These are phyloP conservation scores for Scytalopus superciliaris DNA, from an alignment of 2,113 vertebrate genomes.

Conservation along the genomic window DNA sequence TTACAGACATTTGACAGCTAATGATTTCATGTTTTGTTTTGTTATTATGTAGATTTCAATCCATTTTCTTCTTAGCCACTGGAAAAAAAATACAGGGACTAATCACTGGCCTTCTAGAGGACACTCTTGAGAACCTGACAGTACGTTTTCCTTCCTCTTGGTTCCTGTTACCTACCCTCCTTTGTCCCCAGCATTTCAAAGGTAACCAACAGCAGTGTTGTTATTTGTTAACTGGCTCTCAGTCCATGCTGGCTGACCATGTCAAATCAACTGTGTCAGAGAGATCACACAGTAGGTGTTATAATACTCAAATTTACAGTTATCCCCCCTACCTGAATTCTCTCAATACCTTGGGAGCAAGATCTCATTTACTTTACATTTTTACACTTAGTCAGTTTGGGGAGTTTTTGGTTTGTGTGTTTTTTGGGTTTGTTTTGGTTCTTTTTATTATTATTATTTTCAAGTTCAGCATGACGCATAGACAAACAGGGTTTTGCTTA, in stretches of 20 bases:
- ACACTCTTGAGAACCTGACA: neutral
- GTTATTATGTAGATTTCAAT: neutral
- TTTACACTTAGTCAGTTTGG: neutral
- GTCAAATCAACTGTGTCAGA: neutral
- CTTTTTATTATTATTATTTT: neutral
- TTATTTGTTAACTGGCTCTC: neutral
- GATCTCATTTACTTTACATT: neutral
- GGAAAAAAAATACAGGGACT: neutral
- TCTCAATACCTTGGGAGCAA: neutral
- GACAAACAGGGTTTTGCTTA: neutral
- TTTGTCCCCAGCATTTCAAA: neutral
- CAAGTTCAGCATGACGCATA: neutral
- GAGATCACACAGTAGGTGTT: neutral
- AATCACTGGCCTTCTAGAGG: neutral
- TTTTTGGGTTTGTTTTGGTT: neutral
- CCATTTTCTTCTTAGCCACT: neutral
- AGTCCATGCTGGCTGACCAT: rapidly evolving
- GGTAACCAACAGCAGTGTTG: neutral
- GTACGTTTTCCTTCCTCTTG: neutral
- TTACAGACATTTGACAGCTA: neutral
- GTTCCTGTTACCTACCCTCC: neutral
- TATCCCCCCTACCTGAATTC: neutral
- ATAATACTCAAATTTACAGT: neutral
- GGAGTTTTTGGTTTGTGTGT: too few relatives aligned
- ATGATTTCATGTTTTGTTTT: neutral